Evolutionary conservation across 2,797 vertebrate species (phyloP), one percentile per base, ranked within the genome.

Genomic region (Semaprochilodus insignis): DNA sequence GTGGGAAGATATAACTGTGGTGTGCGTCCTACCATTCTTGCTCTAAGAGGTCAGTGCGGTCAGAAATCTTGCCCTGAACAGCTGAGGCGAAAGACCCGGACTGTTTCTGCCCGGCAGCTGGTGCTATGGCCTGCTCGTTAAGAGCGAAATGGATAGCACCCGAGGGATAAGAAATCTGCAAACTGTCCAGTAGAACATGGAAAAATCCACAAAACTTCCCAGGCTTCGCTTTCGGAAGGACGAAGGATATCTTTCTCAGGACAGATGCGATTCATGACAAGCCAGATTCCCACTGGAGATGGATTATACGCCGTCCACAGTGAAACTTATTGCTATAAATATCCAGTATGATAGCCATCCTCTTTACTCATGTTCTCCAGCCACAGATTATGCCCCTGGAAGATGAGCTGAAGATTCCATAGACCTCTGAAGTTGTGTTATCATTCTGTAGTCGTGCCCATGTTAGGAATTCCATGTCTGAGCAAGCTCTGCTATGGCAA

Each of bases 151-250:
- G 23, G 69, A 83, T 72, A 48, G 81, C 52, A 57, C 76, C 70
- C 76, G 40, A 13, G 81, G 81, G 70, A 83, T 57, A 25, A 57
- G 60, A 83, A 74, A 59, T 83, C 27, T 74, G 36, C 34, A 44
- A n/a, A 34, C 8, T 55, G 54, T 72, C 73, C 73, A 74, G 31
- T 23, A 59, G 23, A 73, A 55, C 71, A 73, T 73, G 71, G 71
- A 73, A 59, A 81, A 75, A 62, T 55, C 31, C 66, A 82, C 44
- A 54, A 71, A 82, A 82, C 65, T 77, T 77, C 81, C 74, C 74
- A 77, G 52, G 81, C 40, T 81, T 81, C 19, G 17, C 66, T 63
- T 63, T 66, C 44, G 34, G 19, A 77, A 63, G 54, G 44, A 62
- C n/a, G 57, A 72, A 54, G 15, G 6, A 14, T 72, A 48, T 62